These are phyloP conservation scores for Unio pictorum DNA, from an alignment of 2,888 invertebrate species.

Conservation along the genomic window DNA sequence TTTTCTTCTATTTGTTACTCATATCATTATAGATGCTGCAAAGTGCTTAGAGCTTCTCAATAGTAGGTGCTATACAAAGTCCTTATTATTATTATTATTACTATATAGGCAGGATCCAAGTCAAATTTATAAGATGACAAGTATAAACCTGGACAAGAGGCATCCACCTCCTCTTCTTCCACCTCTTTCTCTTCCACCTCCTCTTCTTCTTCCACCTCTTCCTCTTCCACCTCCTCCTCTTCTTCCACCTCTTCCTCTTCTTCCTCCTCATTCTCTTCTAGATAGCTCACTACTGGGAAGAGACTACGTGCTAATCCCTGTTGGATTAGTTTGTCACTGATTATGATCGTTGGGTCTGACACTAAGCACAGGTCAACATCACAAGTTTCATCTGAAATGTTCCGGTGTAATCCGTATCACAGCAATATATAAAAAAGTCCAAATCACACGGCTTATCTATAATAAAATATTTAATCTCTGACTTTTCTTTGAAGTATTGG, in stretches of 20 bases:
- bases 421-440: neutral
- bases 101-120: no score
- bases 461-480: no score
- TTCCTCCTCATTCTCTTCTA: neutral
- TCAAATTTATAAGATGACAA: no score
- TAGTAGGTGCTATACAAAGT: no score
- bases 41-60: no score
- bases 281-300: neutral
- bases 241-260: slow-evolving; percentile 1
- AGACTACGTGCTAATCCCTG: slow-evolving; percentile 20
- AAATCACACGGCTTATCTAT: no score
- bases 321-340: slow-evolving; percentile 35
- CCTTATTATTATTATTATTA: no score
- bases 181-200: neutral
- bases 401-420: neutral
- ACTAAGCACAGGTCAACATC: slow-evolving; percentile 41
- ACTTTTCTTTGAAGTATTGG: no score
- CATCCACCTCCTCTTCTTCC: neutral
- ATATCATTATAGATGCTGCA: no score
- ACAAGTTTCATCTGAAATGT: slow-evolving; percentile 30
- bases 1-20: no score
- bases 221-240: no score
- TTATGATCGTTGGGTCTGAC: slow-evolving; percentile 19
- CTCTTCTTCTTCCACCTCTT: neutral
- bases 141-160: no score